Percentiles rank a stretch among this genome's conserved stretches.
Evolutionary conservation across 53 echinoderm and acorn worm species (phyloP).

Genomic region (Hippasteria phrygiana): DNA sequence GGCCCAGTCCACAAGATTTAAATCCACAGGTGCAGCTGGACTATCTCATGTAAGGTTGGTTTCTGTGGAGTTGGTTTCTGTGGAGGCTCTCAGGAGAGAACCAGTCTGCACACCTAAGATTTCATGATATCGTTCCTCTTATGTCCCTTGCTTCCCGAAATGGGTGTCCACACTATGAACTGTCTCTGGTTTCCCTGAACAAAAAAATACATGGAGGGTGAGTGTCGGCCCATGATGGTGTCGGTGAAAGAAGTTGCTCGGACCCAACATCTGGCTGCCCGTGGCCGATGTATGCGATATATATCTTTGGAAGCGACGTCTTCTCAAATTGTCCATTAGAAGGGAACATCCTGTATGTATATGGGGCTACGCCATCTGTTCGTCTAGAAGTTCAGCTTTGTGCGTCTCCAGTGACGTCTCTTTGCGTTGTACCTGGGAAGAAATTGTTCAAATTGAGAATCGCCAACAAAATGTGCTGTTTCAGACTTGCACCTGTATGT

Average conservation of each 20-base stretch:
- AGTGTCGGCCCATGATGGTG: no score
- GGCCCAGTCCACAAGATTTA: no score
- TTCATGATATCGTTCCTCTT: no score
- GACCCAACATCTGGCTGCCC: background rate
- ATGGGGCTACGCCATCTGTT: background rate
- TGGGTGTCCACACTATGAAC: background rate
- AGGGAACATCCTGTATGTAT: conserved; percentile 3
- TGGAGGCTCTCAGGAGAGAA: no score
- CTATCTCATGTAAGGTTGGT: no score
- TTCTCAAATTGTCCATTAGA: conserved; percentile 30
- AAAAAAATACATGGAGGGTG: no score
- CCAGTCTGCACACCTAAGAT: no score
- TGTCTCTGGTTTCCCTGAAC: background rate
- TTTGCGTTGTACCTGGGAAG: conserved; percentile 94
- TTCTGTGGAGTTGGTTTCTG: background rate
- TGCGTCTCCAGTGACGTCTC: conserved; percentile 98
- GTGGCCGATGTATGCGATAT: no score
- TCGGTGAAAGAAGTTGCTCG: background rate
- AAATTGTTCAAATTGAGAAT: background rate
- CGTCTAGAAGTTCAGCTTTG: conserved; percentile 96
- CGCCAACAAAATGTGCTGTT: no score
- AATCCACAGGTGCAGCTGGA: no score
- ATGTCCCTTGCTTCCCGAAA: background rate
- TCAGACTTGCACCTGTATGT: no score
- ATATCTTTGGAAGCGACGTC: background rate